Percentiles rank a stretch among this genome's conserved stretches.
phyloP scores from a whole-genome alignment of 2,797 vertebrate species.

The Coccyzus lansbergi region DNA sequence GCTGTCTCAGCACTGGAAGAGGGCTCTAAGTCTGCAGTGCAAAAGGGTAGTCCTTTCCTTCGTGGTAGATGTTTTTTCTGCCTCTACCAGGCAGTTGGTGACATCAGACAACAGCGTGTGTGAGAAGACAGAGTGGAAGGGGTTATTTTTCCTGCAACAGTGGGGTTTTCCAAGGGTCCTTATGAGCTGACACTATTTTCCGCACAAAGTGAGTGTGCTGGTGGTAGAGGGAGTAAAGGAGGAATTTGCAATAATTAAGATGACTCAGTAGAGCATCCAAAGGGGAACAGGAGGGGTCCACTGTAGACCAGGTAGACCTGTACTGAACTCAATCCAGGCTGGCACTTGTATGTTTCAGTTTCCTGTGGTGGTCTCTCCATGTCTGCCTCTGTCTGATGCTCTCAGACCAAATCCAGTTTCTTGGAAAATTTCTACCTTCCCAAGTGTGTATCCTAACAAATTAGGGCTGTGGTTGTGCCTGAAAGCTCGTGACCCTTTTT shows the following conservation, averaged over 20 bases:
- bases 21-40: not conserved
- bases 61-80: not conserved
- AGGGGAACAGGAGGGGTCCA: not conserved
- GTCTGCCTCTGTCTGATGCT: not conserved
- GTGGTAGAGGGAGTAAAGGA: not conserved
- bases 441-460: too few relatives aligned
- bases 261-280: not conserved
- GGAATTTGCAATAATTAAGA: not conserved
- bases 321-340: not conserved
- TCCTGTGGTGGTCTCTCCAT: not conserved
- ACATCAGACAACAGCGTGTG: not conserved
- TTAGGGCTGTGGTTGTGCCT: not conserved
- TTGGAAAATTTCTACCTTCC: not conserved
- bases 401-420: not conserved
- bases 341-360: not conserved
- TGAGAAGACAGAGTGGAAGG: not conserved
- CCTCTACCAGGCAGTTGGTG: not conserved
- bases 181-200: not conserved
- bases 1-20: not conserved
- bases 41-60: not conserved
- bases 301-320: not conserved
- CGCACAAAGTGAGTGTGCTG: not conserved
- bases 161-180: not conserved
- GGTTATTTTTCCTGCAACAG: not conserved
- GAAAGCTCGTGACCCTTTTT: rapidly evolving